Percentiles rank a stretch among this genome's conserved stretches.
phyloP scores from a whole-genome alignment of 1,140 invertebrate species.

The Metopolophium dirhodum region DNA sequence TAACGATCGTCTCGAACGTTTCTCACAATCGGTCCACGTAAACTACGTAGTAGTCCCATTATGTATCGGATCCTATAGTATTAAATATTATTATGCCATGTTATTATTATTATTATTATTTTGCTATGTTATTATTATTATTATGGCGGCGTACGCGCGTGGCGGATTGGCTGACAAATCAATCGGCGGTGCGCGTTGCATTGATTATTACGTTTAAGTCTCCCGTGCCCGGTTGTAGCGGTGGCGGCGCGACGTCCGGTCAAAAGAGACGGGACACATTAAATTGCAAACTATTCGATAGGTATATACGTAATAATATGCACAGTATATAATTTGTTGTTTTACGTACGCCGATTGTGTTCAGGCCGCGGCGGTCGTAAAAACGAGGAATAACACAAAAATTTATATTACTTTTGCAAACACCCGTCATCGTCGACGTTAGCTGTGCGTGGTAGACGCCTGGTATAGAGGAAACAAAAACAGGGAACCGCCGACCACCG shows the following conservation, averaged over 20 bases:
- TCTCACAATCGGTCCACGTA: background rate
- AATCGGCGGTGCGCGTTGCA: background rate
- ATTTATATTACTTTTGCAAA: background rate
- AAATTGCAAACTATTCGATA: slow-evolving; percentile 4
- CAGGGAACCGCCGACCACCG: background rate
- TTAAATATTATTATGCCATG: background rate
- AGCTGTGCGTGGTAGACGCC: background rate
- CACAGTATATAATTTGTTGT: slow-evolving; percentile 4
- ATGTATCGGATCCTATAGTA: background rate
- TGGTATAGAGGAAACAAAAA: background rate
- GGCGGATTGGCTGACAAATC: slow-evolving; percentile 2
- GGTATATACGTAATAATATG: slow-evolving; percentile 9
- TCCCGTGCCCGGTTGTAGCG: background rate
- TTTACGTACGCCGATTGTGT: slow-evolving; percentile 6
- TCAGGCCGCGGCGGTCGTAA: background rate
- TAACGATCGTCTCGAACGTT: background rate
- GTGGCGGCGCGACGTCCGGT: background rate
- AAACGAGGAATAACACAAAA: background rate
- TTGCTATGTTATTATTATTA: background rate
- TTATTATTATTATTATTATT: background rate
- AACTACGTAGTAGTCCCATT: background rate
- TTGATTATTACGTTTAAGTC: slow-evolving; percentile 16
- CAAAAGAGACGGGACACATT: background rate
- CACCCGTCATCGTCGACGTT: background rate
- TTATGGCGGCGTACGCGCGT: background rate